Evolutionary conservation across 2,888 invertebrate genomes (phyloP).

Genomic region (Carcina quercana): DNA sequence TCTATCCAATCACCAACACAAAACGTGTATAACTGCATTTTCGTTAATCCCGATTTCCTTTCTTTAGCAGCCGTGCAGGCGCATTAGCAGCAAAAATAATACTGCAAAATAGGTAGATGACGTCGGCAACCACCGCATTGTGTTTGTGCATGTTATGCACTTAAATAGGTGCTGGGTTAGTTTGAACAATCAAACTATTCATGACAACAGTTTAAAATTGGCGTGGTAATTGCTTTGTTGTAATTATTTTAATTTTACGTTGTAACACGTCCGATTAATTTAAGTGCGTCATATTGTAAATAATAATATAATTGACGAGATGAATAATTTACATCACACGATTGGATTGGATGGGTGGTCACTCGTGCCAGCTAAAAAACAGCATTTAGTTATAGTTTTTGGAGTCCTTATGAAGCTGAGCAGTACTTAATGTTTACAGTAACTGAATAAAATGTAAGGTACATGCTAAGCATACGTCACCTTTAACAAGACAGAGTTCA

Average conservation of each 20-base stretch:
- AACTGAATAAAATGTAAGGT: no score
- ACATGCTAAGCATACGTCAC: no score
- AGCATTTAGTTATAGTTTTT: no score
- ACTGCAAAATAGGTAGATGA: conserved; percentile 69
- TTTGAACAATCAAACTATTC: conserved; percentile 53
- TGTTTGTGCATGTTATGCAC: conserved; percentile 68
- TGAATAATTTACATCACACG: no score
- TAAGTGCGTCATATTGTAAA: no score
- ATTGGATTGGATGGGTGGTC: no score
- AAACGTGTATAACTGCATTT: conserved; percentile 56
- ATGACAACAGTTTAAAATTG: conserved; percentile 30
- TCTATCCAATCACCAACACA: conserved; percentile 39
- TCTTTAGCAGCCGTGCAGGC: conserved; percentile 58
- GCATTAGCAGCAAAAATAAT: conserved; percentile 69
- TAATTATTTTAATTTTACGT: background rate
- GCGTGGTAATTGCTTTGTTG: background rate
- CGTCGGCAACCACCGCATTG: conserved; percentile 69
- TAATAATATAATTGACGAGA: no score
- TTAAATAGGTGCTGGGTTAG: conserved; percentile 62
- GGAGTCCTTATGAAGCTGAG: no score
- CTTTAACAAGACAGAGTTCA: conserved; percentile 16
- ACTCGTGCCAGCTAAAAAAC: no score
- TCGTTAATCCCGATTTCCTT: conserved; percentile 45
- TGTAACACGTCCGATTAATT: no score
- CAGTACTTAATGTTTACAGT: no score